These are phyloP conservation scores for Tiphia femorata DNA, from an alignment of 2,888 invertebrate genomes.

Conservation along the genomic window DNA sequence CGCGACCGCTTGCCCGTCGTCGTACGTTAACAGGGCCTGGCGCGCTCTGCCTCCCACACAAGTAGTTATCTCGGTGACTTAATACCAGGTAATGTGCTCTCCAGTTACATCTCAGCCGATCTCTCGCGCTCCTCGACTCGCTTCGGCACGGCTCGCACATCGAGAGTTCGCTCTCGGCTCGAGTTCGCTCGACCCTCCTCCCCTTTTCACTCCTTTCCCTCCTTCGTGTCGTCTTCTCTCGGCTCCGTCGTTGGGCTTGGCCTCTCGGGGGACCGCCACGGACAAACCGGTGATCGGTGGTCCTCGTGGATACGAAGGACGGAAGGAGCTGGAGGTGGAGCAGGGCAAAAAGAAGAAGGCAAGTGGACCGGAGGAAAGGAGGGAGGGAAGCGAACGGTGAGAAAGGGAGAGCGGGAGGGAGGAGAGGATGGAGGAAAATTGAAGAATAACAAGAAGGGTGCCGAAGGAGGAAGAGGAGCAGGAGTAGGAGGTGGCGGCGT, in stretches of 20 bases:
- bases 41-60: conserved; percentile 61
- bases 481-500: background rate
- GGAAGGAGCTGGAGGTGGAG: conserved; percentile 1
- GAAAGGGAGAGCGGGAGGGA: background rate
- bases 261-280: conserved; percentile 34
- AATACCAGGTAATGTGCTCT: conserved; percentile 64
- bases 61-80: conserved; percentile 65
- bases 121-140: conserved; percentile 25
- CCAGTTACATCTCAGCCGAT: conserved; percentile 60
- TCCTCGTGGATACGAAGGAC: conserved; percentile 10
- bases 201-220: background rate
- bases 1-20: too few relatives aligned
- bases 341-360: background rate
- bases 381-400: background rate
- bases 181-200: too few relatives aligned
- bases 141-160: conserved; percentile 7
- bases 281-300: conserved; percentile 26
- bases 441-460: conserved; percentile 8
- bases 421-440: conserved; percentile 20
- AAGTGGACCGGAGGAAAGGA: background rate
- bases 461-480: background rate
- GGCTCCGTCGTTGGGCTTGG: too few relatives aligned
- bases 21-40: conserved; percentile 43
- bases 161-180: background rate
- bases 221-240: background rate